Conservation (phyloP, 2,797 vertebrate species). For the Tapera naevia region DNA sequence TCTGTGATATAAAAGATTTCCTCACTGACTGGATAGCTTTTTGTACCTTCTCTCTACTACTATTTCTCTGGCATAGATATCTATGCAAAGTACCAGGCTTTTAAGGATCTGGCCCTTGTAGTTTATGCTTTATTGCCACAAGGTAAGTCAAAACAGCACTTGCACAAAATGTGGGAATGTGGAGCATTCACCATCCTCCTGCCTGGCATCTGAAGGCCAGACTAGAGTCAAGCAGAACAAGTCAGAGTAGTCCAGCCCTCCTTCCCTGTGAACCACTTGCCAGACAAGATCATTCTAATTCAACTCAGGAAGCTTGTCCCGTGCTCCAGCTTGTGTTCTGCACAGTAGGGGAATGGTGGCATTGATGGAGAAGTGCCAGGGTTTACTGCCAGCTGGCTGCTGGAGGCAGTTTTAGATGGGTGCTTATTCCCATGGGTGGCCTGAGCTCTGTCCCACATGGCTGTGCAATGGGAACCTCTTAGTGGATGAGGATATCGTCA, state of each 20-base stretch:
- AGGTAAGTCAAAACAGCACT: conserved; percentile 34
- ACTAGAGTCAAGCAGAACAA: not conserved
- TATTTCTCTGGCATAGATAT: conserved; percentile 42
- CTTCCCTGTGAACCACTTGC: not conserved
- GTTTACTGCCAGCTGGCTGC: conserved; percentile 38
- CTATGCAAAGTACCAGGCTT: conserved; percentile 54
- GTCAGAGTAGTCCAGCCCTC: not conserved
- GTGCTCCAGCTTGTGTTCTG: not conserved
- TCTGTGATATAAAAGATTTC: conserved; percentile 47
- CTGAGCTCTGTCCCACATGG: not conserved
- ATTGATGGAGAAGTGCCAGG: not conserved
- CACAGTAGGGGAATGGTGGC: not conserved
- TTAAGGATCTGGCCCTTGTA: not conserved
- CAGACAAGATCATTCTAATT: not conserved
- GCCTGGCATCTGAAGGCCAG: not conserved
- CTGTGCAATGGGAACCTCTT: not conserved
- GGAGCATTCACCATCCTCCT: not conserved
- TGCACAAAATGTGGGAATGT: conserved; percentile 29
- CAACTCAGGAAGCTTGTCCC: not conserved
- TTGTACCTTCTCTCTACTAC: conserved; percentile 33
- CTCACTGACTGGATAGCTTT: conserved; percentile 26
- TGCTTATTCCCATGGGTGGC: conserved; percentile 13
- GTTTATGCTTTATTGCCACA: conserved; percentile 26
- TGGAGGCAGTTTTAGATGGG: not conserved
- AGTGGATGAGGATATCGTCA: conserved; percentile 29